Percentiles rank a stretch among this genome's conserved stretches.
These are phyloP conservation scores for Oophaga sylvatica DNA, from an alignment of 2,797 vertebrate genomes.

Conservation along the genomic window DNA sequence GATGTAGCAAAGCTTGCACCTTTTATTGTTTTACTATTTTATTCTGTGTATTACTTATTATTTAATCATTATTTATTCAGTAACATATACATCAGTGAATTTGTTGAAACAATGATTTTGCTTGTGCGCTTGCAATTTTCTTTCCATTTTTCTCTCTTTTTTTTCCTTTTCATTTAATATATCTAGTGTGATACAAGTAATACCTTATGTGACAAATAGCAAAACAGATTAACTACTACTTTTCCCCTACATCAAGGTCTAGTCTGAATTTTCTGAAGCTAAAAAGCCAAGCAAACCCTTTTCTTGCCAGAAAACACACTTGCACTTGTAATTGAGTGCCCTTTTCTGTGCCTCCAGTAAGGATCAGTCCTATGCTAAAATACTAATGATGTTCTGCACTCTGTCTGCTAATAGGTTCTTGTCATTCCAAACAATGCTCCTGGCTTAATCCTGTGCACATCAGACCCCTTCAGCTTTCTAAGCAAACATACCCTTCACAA, in stretches of 20 bases:
- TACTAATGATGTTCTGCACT: neutral
- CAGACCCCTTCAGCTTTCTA: constrained; percentile 35
- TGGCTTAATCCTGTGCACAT: neutral
- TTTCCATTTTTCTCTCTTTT: neutral
- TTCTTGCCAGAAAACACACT: neutral
- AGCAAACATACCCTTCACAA: constrained; percentile 38
- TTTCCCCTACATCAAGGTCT: neutral
- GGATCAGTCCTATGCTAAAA: constrained; percentile 11
- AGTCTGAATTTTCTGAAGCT: neutral
- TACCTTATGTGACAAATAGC: neutral
- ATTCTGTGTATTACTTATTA: too few species aligned
- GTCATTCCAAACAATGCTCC: constrained; percentile 23
- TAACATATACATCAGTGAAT: too few species aligned
- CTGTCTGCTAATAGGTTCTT: neutral
- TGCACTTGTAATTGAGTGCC: neutral
- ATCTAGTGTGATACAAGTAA: neutral
- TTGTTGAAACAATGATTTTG: too few species aligned
- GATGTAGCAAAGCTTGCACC: too few species aligned
- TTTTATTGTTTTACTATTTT: too few species aligned
- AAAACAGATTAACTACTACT: neutral
- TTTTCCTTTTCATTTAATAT: neutral
- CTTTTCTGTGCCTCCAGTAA: constrained; percentile 22
- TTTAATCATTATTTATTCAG: too few species aligned
- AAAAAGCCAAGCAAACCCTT: neutral
- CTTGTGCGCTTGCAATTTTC: neutral